phyloP scores from a whole-genome alignment of 35 echinoderm and acorn worm species.

The Holothuria glaberrima region DNA sequence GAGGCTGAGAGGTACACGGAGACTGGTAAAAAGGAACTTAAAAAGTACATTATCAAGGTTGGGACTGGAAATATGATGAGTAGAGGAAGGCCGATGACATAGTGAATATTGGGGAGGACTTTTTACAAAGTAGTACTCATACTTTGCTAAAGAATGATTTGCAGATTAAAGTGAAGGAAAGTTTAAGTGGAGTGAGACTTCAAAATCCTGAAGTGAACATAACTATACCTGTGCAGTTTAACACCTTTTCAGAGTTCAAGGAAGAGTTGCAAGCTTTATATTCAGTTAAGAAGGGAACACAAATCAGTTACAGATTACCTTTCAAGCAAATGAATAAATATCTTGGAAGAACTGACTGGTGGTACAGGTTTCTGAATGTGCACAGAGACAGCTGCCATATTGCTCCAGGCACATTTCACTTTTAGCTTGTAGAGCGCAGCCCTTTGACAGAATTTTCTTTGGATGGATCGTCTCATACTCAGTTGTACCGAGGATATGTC shows the following conservation, averaged over 20 bases:
- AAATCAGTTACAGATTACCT: too few relatives aligned
- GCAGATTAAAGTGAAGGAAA: not conserved
- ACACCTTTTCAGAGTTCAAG: not conserved
- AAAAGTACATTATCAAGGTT: not conserved
- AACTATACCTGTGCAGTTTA: not conserved
- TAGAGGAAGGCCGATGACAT: not conserved
- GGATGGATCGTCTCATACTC: not conserved
- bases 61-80: not conserved
- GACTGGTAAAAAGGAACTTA: not conserved
- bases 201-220: not conserved
- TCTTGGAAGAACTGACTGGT: too few relatives aligned
- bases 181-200: too few relatives aligned
- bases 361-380: not conserved
- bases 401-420: not conserved
- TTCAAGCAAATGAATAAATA: too few relatives aligned
- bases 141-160: not conserved
- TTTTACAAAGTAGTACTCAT: not conserved
- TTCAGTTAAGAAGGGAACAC: too few relatives aligned
- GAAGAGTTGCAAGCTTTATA: not conserved
- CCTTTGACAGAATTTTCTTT: not conserved
- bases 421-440: too few relatives aligned
- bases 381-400: not conserved
- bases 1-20: not conserved
- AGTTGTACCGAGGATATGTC: not conserved
- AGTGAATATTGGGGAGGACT: not conserved